These are phyloP conservation scores for Monoplex corrugatus DNA, from an alignment of 2,888 invertebrate genomes.

Conservation along the genomic window DNA sequence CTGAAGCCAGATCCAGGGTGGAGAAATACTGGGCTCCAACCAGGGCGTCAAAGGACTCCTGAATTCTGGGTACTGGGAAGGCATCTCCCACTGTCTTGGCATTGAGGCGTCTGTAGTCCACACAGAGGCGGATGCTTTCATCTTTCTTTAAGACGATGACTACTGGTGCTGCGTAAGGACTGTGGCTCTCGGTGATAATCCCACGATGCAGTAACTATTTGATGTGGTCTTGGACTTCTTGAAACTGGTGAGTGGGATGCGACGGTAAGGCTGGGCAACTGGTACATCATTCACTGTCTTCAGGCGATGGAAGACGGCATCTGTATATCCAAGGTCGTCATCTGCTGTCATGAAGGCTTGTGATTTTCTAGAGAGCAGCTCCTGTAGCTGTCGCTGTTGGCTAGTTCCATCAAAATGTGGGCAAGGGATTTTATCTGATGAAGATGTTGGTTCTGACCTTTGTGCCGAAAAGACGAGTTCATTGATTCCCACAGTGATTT, in stretches of 20 bases:
- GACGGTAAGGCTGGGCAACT: too few relatives aligned
- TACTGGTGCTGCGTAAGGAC: constrained; percentile 59
- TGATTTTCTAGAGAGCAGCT: too few relatives aligned
- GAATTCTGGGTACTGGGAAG: constrained; percentile 56
- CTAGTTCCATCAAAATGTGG: too few relatives aligned
- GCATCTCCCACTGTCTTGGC: constrained; percentile 55
- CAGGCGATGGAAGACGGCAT: too few relatives aligned
- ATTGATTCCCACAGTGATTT: too few relatives aligned
- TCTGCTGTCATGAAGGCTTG: constrained; percentile 48
- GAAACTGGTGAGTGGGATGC: constrained; percentile 46
- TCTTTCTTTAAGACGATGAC: constrained; percentile 60
- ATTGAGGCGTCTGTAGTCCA: constrained; percentile 57
- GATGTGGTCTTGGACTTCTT: too few relatives aligned
- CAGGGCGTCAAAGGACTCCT: constrained; percentile 59
- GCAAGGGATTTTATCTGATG: too few relatives aligned
- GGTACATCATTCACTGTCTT: too few relatives aligned
- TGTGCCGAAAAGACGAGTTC: too few relatives aligned
- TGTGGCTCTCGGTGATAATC: constrained; percentile 54
- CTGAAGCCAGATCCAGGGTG: constrained; percentile 56
- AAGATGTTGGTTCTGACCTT: too few relatives aligned
- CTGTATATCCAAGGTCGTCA: too few relatives aligned
- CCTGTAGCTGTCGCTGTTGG: too few relatives aligned
- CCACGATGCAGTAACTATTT: constrained; percentile 49
- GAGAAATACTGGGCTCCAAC: constrained; percentile 50
- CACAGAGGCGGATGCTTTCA: constrained; percentile 53